A percentile compares a stretch with the other conserved stretches of the same genome.
phyloP scores from a whole-genome alignment of 2,113 vertebrate genomes.

The Nothobranchius furzeri region DNA sequence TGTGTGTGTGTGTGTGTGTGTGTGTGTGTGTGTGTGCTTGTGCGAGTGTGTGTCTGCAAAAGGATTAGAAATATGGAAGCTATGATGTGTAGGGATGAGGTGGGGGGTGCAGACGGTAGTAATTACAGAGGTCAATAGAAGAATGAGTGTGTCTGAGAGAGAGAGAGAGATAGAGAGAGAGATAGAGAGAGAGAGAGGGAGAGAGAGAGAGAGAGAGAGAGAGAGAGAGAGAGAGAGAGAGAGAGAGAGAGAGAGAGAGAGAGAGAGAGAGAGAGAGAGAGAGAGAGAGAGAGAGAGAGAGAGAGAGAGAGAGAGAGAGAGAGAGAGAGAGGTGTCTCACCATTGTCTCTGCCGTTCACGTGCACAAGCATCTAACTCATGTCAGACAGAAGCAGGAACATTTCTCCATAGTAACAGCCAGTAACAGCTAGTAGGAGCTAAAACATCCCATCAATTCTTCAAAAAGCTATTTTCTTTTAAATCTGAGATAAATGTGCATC shows the following conservation, averaged over 20 bases:
- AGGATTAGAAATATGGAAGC: conserved; percentile 69
- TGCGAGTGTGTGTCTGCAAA: conserved; percentile 32
- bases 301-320: too few species aligned
- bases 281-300: too few species aligned
- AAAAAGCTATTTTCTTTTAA: too few species aligned
- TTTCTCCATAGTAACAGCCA: not conserved
- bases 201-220: too few species aligned
- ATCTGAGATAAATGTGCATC: too few species aligned
- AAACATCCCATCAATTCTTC: not conserved
- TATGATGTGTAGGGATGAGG: conserved; percentile 28
- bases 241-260: not conserved
- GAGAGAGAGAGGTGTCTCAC: too few species aligned
- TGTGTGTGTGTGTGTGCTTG: too few species aligned
- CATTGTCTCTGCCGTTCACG: not conserved
- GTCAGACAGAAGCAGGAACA: not conserved
- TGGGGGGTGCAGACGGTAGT: not conserved
- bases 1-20: too few species aligned
- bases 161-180: too few species aligned
- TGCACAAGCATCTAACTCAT: conserved; percentile 11
- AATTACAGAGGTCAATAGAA: conserved; percentile 49
- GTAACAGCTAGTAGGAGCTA: conserved; percentile 7
- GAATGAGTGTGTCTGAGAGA: conserved; percentile 16
- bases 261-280: too few species aligned
- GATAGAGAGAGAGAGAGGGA: too few species aligned
- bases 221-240: too few species aligned